Conservation (phyloP, 2,797 vertebrate genomes). For the Chelonia mydas region DNA sequence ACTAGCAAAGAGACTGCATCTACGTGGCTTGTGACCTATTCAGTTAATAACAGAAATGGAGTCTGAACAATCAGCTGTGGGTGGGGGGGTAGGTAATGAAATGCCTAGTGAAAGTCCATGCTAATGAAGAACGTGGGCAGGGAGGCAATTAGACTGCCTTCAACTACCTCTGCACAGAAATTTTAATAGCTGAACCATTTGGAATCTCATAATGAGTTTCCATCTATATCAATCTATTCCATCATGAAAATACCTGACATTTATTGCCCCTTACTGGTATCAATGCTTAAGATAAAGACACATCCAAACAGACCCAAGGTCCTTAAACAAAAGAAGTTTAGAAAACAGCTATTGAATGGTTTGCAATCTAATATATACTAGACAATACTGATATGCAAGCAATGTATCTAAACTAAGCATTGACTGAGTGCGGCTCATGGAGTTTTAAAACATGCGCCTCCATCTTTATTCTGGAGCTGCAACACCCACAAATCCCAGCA, state of each 20-base stretch:
- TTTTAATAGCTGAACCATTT: not conserved
- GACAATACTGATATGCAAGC: fast-evolving
- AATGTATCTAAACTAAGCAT: fast-evolving
- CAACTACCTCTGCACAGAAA: not conserved
- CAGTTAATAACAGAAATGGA: not conserved
- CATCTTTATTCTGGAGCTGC: fast-evolving
- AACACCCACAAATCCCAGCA: not conserved
- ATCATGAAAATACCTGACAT: not conserved
- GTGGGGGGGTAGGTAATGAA: not conserved
- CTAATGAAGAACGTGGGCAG: not conserved
- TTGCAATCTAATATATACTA: fast-evolving
- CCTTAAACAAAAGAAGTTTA: not conserved
- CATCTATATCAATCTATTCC: not conserved
- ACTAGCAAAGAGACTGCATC: not conserved
- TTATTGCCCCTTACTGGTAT: fast-evolving
- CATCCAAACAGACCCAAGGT: fast-evolving
- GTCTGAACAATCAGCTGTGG: not conserved
- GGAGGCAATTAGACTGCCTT: not conserved
- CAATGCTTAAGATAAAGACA: fast-evolving
- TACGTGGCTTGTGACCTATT: not conserved
- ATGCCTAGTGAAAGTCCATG: not conserved
- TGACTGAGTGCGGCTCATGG: fast-evolving
- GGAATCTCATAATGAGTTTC: not conserved
- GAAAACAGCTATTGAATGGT: not conserved
- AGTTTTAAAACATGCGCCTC: not conserved